Evolutionary conservation across 1,140 invertebrate species (phyloP).

Genomic region (Drosophila leontia): DNA sequence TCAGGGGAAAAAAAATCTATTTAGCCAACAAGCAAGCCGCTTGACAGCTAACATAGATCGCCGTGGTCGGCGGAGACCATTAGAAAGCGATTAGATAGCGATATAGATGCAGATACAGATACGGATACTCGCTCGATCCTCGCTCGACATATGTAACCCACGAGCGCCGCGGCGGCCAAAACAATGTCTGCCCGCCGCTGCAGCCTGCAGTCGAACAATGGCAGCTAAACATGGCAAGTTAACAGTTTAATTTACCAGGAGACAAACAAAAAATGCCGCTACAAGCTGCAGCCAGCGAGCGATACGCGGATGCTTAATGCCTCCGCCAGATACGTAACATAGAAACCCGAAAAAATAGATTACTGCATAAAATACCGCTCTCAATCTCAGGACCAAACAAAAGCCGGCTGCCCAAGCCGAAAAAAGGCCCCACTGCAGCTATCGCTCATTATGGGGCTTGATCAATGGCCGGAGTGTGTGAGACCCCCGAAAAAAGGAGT

Average conservation of each 20-base stretch:
- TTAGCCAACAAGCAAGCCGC: constrained; percentile 69
- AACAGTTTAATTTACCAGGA: constrained; percentile 81
- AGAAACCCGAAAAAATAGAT: constrained; percentile 35
- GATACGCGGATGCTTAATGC: constrained; percentile 67
- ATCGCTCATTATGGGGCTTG: constrained; percentile 81
- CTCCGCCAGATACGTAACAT: constrained; percentile 74
- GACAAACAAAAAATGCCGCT: constrained; percentile 72
- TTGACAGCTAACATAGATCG: constrained; percentile 81
- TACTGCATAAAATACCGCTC: constrained; percentile 57
- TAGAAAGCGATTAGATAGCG: constrained; percentile 84
- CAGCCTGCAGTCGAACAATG: constrained; percentile 63
- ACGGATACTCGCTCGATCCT: constrained; percentile 31
- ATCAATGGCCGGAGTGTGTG: constrained; percentile 65
- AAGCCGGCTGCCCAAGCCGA: constrained; percentile 45
- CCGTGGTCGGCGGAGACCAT: constrained; percentile 66
- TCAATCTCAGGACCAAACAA: constrained; percentile 80
- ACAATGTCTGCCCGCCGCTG: constrained; percentile 66
- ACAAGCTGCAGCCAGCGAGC: constrained; percentile 37
- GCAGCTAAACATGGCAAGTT: constrained; percentile 83
- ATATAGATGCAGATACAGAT: constrained; percentile 70
- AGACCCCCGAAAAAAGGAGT: constrained; percentile 33
- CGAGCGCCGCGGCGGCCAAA: constrained; percentile 49
- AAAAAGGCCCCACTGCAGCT: constrained; percentile 65
- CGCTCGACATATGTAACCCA: constrained; percentile 67
- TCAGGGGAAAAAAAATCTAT: constrained; percentile 69